Conservation (phyloP, 2,113 vertebrate genomes). For the Psophia crepitans region DNA sequence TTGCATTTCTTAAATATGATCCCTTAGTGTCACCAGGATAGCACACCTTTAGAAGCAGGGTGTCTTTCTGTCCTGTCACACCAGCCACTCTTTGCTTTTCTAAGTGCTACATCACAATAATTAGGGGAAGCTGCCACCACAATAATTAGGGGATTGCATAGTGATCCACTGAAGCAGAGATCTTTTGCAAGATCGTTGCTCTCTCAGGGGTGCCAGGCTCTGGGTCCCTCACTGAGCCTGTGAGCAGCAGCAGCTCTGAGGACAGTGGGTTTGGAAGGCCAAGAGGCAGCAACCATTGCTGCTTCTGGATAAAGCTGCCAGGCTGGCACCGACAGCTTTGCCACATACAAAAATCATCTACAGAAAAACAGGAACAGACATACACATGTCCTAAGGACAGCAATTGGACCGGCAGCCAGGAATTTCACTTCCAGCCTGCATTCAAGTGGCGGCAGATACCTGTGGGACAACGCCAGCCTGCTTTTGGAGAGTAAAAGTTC, state of each 20-base stretch:
- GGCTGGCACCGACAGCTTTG: background rate
- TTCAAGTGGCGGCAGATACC: background rate
- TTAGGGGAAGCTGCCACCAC: background rate
- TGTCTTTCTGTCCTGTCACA: background rate
- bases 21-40: background rate
- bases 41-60: background rate
- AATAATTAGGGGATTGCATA: background rate
- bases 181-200: background rate
- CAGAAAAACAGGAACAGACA: background rate
- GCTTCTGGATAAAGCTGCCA: background rate
- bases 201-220: background rate
- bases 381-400: background rate
- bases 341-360: background rate
- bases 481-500: background rate
- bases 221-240: background rate
- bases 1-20: background rate
- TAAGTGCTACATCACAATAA: background rate
- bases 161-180: background rate
- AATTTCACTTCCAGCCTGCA: background rate
- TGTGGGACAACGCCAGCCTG: background rate
- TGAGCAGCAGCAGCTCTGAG: background rate
- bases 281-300: background rate
- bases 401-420: background rate
- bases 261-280: background rate
- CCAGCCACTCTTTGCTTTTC: background rate